Percentiles rank a stretch among this genome's conserved stretches.
phyloP scores from a whole-genome alignment of 2,888 invertebrate species.

The Parascotia fuliginaria region DNA sequence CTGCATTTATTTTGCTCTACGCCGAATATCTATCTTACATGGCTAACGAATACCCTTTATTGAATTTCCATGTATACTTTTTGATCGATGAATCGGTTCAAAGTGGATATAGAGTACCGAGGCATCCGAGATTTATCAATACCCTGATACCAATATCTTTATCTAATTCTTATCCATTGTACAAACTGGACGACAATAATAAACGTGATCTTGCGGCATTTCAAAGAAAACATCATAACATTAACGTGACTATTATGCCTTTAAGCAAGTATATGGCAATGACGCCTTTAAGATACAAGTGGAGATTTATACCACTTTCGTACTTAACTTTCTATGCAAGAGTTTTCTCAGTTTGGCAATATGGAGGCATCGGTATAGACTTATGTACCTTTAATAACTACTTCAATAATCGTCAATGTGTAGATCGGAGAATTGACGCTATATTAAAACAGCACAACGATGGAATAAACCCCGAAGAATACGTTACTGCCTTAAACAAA shows the following conservation, averaged over 20 bases:
- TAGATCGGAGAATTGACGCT: constrained; percentile 54
- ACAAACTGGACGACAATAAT: constrained; percentile 48
- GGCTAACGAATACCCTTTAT: constrained; percentile 60
- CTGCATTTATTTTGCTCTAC: constrained; percentile 55
- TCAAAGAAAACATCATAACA: constrained; percentile 65
- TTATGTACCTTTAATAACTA: constrained; percentile 56
- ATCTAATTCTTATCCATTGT: constrained; percentile 28
- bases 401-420: constrained; percentile 43
- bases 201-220: constrained; percentile 58
- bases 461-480: constrained; percentile 63
- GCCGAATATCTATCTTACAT: constrained; percentile 64
- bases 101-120: constrained; percentile 40
- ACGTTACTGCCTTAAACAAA: constrained; percentile 55
- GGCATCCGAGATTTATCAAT: constrained; percentile 54
- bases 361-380: constrained; percentile 81
- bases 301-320: constrained; percentile 73
- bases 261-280: constrained; percentile 75
- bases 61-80: constrained; percentile 66
- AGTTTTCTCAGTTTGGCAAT: constrained; percentile 82
- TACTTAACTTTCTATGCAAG: constrained; percentile 81
- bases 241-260: constrained; percentile 69
- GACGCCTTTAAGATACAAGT: constrained; percentile 79
- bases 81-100: constrained; percentile 67
- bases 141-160: constrained; percentile 50
- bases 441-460: constrained; percentile 72